A percentile compares a stretch with the other conserved stretches of the same genome.
These are phyloP conservation scores for Falco cherrug DNA, from an alignment of 2,797 vertebrate genomes.

Conservation along the genomic window DNA sequence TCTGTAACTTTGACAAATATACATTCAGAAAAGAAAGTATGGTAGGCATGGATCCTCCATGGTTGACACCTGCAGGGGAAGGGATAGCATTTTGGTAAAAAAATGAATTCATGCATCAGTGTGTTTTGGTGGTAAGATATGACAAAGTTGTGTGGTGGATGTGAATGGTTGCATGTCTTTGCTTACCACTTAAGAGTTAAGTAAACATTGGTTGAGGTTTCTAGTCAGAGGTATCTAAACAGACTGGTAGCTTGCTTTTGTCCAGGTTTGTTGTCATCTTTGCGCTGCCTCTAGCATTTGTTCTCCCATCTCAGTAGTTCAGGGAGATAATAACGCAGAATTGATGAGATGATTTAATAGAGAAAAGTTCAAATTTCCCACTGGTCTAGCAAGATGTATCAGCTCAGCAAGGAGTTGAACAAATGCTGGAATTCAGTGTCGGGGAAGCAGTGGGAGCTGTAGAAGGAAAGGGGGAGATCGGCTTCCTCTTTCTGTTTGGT, in stretches of 20 bases:
- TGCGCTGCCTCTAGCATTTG: background rate
- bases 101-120: rapidly evolving
- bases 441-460: background rate
- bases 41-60: rapidly evolving
- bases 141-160: background rate
- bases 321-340: background rate
- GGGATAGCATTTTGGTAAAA: background rate
- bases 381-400: background rate
- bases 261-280: background rate
- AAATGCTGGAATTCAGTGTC: background rate
- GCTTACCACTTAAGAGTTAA: background rate
- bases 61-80: background rate
- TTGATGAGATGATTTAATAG: rapidly evolving
- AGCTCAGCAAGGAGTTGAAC: background rate
- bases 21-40: background rate
- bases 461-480: background rate
- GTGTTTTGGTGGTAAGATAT: background rate
- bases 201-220: background rate
- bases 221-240: background rate
- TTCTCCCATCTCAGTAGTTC: background rate
- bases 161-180: background rate
- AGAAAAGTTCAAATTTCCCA: background rate
- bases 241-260: background rate
- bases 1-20: background rate
- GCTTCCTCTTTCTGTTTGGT: background rate